A percentile compares a stretch with the other conserved stretches of the same genome.
phyloP scores from a whole-genome alignment of 2,888 invertebrate species.

The Plebejus melissa region DNA sequence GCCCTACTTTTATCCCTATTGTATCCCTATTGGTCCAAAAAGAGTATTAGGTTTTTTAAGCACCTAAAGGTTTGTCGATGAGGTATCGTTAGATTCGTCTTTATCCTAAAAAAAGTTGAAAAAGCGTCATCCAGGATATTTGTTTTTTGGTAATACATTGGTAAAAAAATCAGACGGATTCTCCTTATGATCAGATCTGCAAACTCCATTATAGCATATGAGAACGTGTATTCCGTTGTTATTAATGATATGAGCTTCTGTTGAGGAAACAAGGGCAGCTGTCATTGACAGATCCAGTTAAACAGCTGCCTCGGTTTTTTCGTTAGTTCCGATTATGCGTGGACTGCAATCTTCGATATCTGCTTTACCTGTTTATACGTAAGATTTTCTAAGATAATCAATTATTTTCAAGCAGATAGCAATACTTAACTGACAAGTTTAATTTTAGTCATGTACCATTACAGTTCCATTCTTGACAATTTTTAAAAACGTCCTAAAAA shows the following conservation, averaged over 20 bases:
- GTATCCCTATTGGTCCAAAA: no score
- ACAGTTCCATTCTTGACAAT: no score
- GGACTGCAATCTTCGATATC: constrained; percentile 4
- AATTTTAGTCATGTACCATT: no score
- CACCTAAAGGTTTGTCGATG: no score
- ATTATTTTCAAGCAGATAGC: not conserved
- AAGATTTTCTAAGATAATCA: not conserved
- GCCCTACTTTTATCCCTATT: no score
- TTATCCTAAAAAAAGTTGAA: no score
- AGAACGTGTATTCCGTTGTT: not conserved
- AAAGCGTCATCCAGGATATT: no score
- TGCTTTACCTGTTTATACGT: not conserved
- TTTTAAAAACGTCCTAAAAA: no score
- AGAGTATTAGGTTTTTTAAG: no score
- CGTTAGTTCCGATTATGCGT: constrained; percentile 5
- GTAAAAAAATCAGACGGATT: not conserved
- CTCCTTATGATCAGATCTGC: not conserved
- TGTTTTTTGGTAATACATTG: no score
- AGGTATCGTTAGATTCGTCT: no score
- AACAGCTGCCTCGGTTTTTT: constrained; percentile 19
- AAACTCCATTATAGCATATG: not conserved
- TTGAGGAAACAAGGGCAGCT: constrained; percentile 23
- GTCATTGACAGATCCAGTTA: constrained; percentile 18
- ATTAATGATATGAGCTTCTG: constrained; percentile 20
- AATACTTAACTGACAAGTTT: no score